Conservation (phyloP, 2,888 invertebrate species). For the Brachyptera putata region DNA sequence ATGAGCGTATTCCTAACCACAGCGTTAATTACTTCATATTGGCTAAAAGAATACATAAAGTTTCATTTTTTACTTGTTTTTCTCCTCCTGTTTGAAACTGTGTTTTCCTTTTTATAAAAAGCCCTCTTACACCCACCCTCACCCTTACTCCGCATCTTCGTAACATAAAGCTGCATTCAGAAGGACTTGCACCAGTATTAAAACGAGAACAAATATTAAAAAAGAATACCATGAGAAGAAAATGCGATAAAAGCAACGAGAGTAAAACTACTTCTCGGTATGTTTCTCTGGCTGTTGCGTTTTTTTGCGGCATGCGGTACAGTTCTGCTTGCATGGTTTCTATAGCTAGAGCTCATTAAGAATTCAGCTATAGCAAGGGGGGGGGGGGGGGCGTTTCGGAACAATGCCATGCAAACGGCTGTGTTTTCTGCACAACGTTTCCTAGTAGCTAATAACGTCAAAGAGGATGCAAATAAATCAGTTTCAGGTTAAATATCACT, state of each 20-base stretch:
- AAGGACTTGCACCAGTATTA: not conserved
- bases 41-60: too few species aligned
- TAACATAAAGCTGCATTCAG: too few species aligned
- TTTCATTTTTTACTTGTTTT: too few species aligned
- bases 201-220: not conserved
- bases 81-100: not conserved
- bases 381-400: not conserved
- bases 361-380: not conserved
- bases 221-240: not conserved
- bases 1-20: too few species aligned
- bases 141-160: too few species aligned
- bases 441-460: not conserved
- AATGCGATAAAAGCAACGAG: not conserved
- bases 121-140: too few species aligned
- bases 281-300: too few species aligned
- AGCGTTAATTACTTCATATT: not conserved
- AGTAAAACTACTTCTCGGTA: not conserved
- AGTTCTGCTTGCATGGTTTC: too few species aligned
- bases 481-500: too few species aligned
- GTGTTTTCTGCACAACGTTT: not conserved
- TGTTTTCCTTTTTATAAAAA: too few species aligned
- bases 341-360: not conserved
- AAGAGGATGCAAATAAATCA: not conserved
- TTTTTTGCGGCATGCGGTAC: too few species aligned
- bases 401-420: not conserved